A percentile compares a stretch with the other conserved stretches of the same genome.
Conservation (phyloP, 2,113 vertebrate species). For the Zosterops lateralis region DNA sequence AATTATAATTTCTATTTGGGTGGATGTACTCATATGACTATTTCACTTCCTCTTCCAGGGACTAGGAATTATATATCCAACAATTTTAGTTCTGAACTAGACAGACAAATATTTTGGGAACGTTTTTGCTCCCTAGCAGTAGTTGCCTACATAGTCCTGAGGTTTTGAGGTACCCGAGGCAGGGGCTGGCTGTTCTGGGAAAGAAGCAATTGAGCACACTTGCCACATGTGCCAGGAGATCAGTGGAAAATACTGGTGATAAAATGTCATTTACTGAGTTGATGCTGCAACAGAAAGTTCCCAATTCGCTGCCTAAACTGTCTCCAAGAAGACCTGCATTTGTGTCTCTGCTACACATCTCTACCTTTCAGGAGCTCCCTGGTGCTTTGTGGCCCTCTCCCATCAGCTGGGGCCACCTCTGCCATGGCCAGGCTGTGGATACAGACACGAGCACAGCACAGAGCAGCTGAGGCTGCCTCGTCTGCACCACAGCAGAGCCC, state of each 20-base stretch:
- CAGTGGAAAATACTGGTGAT: neutral
- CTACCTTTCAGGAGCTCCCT: neutral
- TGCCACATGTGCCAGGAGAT: neutral
- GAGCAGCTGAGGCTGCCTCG: neutral
- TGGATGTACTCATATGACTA: neutral
- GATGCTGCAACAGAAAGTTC: neutral
- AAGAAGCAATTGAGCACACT: neutral
- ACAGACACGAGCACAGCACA: rapidly evolving
- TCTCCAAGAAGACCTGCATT: neutral
- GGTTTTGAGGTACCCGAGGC: neutral
- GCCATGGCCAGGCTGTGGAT: neutral
- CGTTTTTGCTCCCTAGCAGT: neutral
- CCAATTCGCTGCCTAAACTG: too few relatives aligned
- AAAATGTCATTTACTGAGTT: neutral
- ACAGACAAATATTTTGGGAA: neutral
- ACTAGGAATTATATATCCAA: neutral
- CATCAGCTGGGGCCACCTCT: neutral
- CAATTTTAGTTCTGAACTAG: neutral
- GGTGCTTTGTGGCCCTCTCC: neutral
- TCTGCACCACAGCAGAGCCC: neutral
- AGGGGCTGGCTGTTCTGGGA: neutral
- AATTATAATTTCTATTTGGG: neutral
- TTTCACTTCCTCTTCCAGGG: neutral
- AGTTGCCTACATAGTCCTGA: neutral
- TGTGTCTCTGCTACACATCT: neutral